These are phyloP conservation scores for Takifugu bimaculatus DNA, from an alignment of 2,113 vertebrate genomes.

Conservation along the genomic window DNA sequence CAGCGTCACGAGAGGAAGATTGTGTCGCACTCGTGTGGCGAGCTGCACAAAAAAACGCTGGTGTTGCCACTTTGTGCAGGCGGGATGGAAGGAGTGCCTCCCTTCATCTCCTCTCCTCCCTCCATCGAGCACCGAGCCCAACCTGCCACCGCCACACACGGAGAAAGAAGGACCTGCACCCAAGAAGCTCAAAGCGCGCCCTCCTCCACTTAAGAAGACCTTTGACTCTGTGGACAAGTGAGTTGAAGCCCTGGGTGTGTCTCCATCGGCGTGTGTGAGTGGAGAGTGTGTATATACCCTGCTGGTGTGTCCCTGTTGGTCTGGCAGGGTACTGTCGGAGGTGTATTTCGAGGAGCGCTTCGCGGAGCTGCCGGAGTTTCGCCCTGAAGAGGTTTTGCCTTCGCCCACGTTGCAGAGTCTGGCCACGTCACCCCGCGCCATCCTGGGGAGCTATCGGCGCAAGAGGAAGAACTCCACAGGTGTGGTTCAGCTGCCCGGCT, in stretches of 20 bases:
- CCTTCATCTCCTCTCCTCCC: conserved; percentile 69
- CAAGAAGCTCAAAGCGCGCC: conserved; percentile 88
- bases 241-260: conserved; percentile 57
- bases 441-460: conserved; percentile 88
- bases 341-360: conserved; percentile 92
- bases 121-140: conserved; percentile 61
- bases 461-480: conserved; percentile 93
- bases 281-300: conserved; percentile 46
- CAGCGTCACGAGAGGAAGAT: neutral
- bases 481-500: conserved; percentile 23
- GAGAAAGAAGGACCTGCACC: conserved; percentile 69
- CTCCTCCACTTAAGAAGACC: conserved; percentile 88
- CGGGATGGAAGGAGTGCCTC: conserved; percentile 72
- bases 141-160: conserved; percentile 59
- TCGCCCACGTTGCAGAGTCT: conserved; percentile 89
- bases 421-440: conserved; percentile 87
- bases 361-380: conserved; percentile 88
- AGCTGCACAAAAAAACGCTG: neutral
- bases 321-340: conserved; percentile 84
- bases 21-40: no score
- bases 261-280: neutral
- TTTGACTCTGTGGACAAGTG: conserved; percentile 94
- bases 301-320: conserved; percentile 50
- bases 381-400: conserved; percentile 87
- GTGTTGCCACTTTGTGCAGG: conserved; percentile 40